Evolutionary conservation across 2,113 vertebrate genomes (phyloP).

Genomic region (Pterophyllum scalare): DNA sequence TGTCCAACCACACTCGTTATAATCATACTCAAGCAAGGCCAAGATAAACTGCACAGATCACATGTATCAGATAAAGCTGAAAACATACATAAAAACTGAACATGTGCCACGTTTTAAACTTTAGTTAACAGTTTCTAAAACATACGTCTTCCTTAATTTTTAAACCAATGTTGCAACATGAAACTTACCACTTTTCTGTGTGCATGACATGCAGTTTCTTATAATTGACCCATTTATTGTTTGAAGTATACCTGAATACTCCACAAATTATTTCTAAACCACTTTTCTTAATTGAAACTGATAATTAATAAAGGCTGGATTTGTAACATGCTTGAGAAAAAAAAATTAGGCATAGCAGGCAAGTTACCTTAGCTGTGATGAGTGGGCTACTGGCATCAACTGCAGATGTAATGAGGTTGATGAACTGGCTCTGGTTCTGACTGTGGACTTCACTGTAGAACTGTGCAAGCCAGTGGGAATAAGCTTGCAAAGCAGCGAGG

Average conservation of each 20-base stretch:
- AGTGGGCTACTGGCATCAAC: conserved; percentile 92
- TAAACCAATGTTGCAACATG: conserved; percentile 6
- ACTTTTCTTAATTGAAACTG: neutral
- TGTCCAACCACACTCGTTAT: neutral
- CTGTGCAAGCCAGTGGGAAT: conserved; percentile 96
- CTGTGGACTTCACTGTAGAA: conserved; percentile 94
- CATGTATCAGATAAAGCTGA: neutral
- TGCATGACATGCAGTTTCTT: neutral
- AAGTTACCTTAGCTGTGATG: conserved; percentile 93
- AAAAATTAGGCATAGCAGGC: neutral
- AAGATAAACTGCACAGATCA: neutral
- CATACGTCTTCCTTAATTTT: conserved; percentile 14
- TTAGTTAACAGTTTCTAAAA: neutral
- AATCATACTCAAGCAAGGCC: neutral
- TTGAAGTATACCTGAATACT: neutral
- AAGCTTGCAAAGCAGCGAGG: conserved; percentile 94
- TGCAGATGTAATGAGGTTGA: conserved; percentile 91
- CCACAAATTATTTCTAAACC: neutral
- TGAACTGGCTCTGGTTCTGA: conserved; percentile 91
- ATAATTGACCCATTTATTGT: neutral
- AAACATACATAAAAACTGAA: neutral
- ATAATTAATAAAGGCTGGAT: neutral
- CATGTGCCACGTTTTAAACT: neutral
- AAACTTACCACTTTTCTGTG: neutral
- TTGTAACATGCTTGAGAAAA: neutral